Evolutionary conservation across 2,797 vertebrate genomes (phyloP).

Genomic region (Anabacerthia variegaticeps): DNA sequence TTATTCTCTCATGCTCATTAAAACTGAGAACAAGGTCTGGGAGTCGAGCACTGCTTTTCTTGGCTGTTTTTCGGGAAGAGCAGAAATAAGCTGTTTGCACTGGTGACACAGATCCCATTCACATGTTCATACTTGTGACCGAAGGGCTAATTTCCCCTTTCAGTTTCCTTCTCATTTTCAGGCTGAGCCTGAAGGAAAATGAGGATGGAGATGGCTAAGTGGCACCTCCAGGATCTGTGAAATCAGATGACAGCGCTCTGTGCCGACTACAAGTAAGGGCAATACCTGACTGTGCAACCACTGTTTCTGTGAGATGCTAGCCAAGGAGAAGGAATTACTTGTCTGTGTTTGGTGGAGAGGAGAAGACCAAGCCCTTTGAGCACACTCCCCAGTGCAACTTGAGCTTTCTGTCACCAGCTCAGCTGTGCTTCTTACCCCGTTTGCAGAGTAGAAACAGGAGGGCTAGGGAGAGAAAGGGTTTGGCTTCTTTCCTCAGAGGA

Average conservation of each 20-base stretch:
- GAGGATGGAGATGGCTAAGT: not conserved
- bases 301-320: not conserved
- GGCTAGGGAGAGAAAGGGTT: not conserved
- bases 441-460: not conserved
- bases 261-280: not conserved
- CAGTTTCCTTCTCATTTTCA: constrained; percentile 45
- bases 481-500: not conserved
- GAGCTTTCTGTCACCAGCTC: not conserved
- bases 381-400: rapidly evolving
- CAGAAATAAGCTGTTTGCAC: constrained; percentile 18
- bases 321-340: not conserved
- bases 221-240: not conserved
- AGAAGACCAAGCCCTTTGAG: not conserved
- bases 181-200: not conserved
- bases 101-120: constrained; percentile 29
- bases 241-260: not conserved
- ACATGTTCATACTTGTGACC: not conserved
- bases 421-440: not conserved
- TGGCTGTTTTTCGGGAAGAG: constrained; percentile 39
- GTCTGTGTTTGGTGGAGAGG: not conserved
- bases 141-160: constrained; percentile 33
- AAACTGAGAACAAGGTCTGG: constrained; percentile 53
- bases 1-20: constrained; percentile 73
- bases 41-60: constrained; percentile 12
- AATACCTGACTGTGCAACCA: not conserved